phyloP scores from a whole-genome alignment of 1,140 invertebrate genomes.

The Tyrophagus putrescentiae region DNA sequence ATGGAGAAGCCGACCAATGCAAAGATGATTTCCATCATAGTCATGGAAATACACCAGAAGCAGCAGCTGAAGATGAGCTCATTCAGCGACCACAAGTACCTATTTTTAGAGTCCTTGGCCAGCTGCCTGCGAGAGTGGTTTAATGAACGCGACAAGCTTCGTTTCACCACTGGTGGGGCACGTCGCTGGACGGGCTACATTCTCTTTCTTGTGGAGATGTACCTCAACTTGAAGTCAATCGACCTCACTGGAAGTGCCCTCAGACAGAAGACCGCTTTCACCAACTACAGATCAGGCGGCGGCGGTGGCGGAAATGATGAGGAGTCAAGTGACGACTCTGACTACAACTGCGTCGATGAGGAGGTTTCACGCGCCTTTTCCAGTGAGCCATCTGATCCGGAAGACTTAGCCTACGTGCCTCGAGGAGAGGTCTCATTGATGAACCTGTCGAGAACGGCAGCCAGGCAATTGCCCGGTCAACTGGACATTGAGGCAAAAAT shows the following conservation, averaged over 20 bases:
- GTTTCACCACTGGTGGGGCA: conserved; percentile 27
- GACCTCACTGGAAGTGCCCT: not conserved
- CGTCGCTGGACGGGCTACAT: conserved; percentile 62
- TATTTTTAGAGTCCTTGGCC: conserved; percentile 65
- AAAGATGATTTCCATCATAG: conserved; percentile 59
- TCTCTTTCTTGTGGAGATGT: conserved; percentile 73
- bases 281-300: conserved; percentile 43
- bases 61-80: conserved; percentile 52
- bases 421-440: conserved; percentile 36
- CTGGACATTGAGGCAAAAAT: conserved; percentile 6
- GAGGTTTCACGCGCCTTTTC: conserved; percentile 58
- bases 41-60: conserved; percentile 65
- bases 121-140: conserved; percentile 80
- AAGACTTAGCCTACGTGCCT: too few species aligned
- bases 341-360: conserved; percentile 40
- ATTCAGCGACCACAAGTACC: conserved; percentile 7
- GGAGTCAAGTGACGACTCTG: not conserved
- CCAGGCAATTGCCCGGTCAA: not conserved
- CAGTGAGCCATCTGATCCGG: conserved; percentile 60
- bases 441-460: conserved; percentile 43
- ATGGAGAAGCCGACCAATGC: conserved; percentile 60
- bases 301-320: conserved; percentile 30
- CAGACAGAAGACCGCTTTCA: conserved; percentile 8
- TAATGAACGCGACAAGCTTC: conserved; percentile 50
- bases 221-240: conserved; percentile 22